phyloP scores from a whole-genome alignment of 1,140 invertebrate genomes.

The Heliconius eleuchia region DNA sequence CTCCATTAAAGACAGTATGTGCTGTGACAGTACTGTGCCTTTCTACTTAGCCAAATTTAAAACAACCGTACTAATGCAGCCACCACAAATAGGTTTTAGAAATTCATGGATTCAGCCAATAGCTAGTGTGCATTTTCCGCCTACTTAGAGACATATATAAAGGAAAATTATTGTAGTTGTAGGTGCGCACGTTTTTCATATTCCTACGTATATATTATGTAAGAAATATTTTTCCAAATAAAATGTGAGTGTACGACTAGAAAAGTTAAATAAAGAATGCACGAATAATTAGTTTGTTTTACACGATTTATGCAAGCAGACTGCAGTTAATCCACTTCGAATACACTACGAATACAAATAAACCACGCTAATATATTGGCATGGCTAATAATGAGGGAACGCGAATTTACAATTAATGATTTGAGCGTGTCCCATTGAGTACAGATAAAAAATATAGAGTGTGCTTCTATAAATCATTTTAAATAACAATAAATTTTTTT shows the following conservation, averaged over 20 bases:
- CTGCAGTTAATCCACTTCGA: conserved; percentile 27
- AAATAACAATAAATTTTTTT: background rate
- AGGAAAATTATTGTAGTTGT: background rate
- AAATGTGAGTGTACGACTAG: background rate
- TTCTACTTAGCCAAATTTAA: too few species aligned
- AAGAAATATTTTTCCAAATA: background rate
- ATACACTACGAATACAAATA: conserved; percentile 31
- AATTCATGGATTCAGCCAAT: background rate
- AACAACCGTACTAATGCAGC: background rate
- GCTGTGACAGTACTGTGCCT: too few species aligned
- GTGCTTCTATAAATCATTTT: background rate
- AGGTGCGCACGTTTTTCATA: background rate
- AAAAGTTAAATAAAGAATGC: background rate
- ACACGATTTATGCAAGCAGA: conserved; percentile 16
- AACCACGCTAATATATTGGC: conserved; percentile 27
- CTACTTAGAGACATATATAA: background rate
- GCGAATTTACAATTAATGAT: conserved; percentile 23
- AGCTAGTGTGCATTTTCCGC: background rate
- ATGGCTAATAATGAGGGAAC: conserved; percentile 11
- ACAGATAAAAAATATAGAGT: background rate
- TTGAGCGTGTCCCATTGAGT: background rate
- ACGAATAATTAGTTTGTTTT: background rate
- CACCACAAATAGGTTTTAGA: too few species aligned
- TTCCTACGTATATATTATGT: too few species aligned
- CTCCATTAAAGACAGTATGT: too few species aligned